Percentiles rank a stretch among this genome's conserved stretches.
phyloP scores from a whole-genome alignment of 2,797 vertebrate species.

The Scolopax bukidnonensis region DNA sequence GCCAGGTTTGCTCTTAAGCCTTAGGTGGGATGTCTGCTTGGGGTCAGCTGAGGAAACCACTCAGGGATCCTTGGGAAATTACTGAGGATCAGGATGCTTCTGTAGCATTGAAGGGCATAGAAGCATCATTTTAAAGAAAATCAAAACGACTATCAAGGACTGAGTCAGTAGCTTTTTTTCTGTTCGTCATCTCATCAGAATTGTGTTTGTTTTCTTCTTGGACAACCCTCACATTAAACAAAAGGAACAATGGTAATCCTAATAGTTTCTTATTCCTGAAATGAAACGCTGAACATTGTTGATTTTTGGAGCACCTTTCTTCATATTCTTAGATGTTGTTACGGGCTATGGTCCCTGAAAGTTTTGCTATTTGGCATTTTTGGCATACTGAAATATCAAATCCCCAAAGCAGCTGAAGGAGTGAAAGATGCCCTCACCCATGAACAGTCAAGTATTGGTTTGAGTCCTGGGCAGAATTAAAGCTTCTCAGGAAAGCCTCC shows the following conservation, averaged over 20 bases:
- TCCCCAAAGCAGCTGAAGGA: neutral
- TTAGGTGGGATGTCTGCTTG: neutral
- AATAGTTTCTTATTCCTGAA: neutral
- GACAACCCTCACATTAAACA: neutral
- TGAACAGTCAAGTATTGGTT: neutral
- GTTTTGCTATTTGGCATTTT: neutral
- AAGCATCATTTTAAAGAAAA: neutral
- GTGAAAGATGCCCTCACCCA: neutral
- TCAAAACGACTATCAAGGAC: neutral
- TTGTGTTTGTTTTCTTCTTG: neutral
- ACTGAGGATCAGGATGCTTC: neutral
- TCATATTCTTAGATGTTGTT: neutral
- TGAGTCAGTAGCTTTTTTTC: neutral
- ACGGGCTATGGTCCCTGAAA: neutral
- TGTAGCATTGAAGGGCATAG: neutral
- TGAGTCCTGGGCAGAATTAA: neutral
- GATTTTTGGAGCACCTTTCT: neutral
- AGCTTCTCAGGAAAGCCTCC: neutral
- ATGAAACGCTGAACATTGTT: neutral
- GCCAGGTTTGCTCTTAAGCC: neutral
- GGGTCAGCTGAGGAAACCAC: neutral
- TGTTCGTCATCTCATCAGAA: neutral
- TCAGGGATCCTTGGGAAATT: neutral
- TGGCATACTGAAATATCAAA: neutral
- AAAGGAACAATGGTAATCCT: neutral